phyloP scores from a whole-genome alignment of 2,888 invertebrate species.

The Rhagium mordax region DNA sequence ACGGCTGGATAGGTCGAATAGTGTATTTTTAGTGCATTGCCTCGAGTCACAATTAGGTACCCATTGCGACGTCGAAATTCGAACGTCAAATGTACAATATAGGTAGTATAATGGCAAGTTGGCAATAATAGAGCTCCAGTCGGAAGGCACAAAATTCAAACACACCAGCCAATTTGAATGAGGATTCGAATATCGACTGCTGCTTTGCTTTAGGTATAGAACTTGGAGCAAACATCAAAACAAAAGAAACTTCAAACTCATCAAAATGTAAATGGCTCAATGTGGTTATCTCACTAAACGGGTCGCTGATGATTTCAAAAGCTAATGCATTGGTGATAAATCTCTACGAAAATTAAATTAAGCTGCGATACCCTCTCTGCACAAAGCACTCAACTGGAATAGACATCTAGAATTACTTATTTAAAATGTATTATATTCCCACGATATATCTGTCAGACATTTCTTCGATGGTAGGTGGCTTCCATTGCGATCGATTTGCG shows the following conservation, averaged over 20 bases:
- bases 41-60: not conserved
- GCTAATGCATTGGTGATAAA: constrained; percentile 55
- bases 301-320: constrained; percentile 58
- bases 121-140: constrained; percentile 32
- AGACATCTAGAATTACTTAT: not conserved
- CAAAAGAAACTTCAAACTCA: constrained; percentile 65
- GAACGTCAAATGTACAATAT: not conserved
- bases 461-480: no score
- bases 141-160: constrained; percentile 41
- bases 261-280: constrained; percentile 66
- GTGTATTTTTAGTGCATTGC: not conserved
- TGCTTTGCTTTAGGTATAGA: constrained; percentile 48
- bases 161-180: constrained; percentile 54
- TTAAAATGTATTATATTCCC: not conserved
- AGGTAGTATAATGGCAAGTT: constrained; percentile 1
- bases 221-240: constrained; percentile 56
- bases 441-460: not conserved
- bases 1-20: not conserved
- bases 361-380: constrained; percentile 45
- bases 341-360: constrained; percentile 55
- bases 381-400: not conserved
- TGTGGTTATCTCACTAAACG: constrained; percentile 60
- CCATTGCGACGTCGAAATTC: not conserved
- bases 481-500: no score
- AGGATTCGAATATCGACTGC: constrained; percentile 50